Base-by-base conservation (phyloP, 2,113 vertebrate genomes). In the Prunella fulvescens region DNA sequence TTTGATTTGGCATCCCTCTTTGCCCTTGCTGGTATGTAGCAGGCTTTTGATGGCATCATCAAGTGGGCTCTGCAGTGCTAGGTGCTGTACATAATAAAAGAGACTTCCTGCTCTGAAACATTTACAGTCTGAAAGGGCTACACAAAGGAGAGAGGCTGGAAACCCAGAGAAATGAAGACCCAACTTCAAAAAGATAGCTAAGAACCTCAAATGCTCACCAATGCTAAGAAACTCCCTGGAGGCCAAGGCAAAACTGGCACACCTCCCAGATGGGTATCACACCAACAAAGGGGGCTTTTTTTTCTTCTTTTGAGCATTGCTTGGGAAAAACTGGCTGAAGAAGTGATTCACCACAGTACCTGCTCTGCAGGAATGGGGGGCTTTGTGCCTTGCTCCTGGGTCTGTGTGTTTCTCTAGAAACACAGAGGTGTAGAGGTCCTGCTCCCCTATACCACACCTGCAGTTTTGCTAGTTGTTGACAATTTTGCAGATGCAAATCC, bases 191-290 rank as follows among this genome's bases (percentile, higher is more conserved):
- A 83, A 90, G 80, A 39, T 81, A 44, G 73, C 86, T 81, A 70
- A 93, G 65, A 80, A 73, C 54, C 56, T 88, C 78, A 77, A 47
- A 23, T 6, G 1, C 29, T 80, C 72, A 73, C 26, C 64, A 93
- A 25, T 51, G 91, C 45, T 70, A 64, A 83, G 67, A 77, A 88
- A 77, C 4, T 50, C 50, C 76, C 85, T n/a, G 17, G 51, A 60
- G 76, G 72, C 80, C 47, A 53, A 37, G 70, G 94, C 67, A 95
- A 81, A 93, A 61, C 40, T 96, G 96, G 91, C 86, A 81, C 31
- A 76, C 65, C 45, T 92, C 89, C 94, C 48, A 25, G n/a, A 20
- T 5, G 57, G 70, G 20, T 89, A 88, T 53, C 73, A 42, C 57
- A 64, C 31, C 57, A 57, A 95, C 65, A 95, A 93, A 92, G 91